Evolutionary conservation across 2,888 invertebrate species (phyloP).

Genomic region (Yponomeuta cagnagella): DNA sequence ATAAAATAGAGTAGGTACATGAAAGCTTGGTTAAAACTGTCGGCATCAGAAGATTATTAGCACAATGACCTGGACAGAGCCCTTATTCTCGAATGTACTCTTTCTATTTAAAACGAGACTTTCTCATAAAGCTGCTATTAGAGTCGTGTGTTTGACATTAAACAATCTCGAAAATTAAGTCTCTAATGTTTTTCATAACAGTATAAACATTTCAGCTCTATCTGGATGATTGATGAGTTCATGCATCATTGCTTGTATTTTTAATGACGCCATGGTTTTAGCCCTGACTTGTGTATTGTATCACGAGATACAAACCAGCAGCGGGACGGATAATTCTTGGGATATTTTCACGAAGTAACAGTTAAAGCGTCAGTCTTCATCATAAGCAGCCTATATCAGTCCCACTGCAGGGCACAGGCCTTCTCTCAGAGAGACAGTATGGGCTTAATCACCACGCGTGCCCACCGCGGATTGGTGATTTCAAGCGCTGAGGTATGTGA

Average conservation of each 20-base stretch:
- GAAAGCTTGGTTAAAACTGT: background rate
- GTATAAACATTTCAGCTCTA: background rate
- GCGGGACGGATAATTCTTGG: background rate
- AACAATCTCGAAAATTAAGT: background rate
- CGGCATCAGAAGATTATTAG: background rate
- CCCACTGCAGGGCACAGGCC: no score
- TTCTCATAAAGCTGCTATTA: background rate
- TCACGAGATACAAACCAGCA: background rate
- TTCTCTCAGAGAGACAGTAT: no score
- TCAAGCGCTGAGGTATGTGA: no score
- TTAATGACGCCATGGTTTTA: background rate
- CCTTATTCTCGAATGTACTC: background rate
- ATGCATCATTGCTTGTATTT: constrained; percentile 4
- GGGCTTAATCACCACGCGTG: no score
- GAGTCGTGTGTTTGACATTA: background rate
- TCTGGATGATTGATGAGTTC: constrained; percentile 11
- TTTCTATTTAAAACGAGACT: background rate
- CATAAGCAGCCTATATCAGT: no score
- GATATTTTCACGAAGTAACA: background rate
- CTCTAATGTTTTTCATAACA: background rate
- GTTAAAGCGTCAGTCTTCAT: no score
- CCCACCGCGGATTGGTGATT: no score
- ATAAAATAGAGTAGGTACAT: background rate
- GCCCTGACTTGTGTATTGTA: background rate
- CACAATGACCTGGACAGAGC: background rate